Base-by-base conservation (phyloP, 2,113 vertebrate species). In the Taxidea taxus region DNA sequence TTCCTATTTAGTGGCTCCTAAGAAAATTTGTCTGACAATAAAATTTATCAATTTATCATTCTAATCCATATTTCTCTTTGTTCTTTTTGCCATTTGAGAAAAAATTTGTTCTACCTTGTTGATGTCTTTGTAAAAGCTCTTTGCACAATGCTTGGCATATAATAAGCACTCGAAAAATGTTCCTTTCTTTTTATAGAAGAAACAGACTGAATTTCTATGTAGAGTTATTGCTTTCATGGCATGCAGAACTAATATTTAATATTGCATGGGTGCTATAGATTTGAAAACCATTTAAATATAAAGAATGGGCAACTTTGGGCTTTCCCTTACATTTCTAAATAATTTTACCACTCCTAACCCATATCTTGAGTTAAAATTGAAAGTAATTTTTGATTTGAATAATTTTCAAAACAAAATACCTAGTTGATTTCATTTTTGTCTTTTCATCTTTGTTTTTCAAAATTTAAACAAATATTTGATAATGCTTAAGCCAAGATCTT, bases 241-340 rank as follows among this genome's bases (percentile, higher is more conserved):
- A 80, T 97, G 91, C 54, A 70, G 51, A 92, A 95, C 91, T 97
- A 96, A 97, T 96, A 90, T 70, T 90, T 96, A 90, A 75, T 82
- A 92, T 47, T 95, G 87, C 85, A 70, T 96, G 90, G n/a, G 10
- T 91, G 34, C 77, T 97, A 16, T 1, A 34, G 82, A 85, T 87
- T 97, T 96, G 88, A 92, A 94, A 95, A 74, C 54, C 49, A 90
- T 23, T 91, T 68, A 72, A 85, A 93, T 95, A 72, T 94, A 78
- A 80, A 87, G 12, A 95, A 78, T 85, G 14, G 90, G 72, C 92
- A 91, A 90, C 47, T 93, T 89, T 74, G 88, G 80, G 42, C 95
- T 96, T 3, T 91, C 54, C 23, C 21, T 98, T 86, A 86, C 25
- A 51, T 91, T 62, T 93, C 90, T 95, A 74, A 88, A 70, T 64